Evolutionary conservation across 2,888 invertebrate genomes (phyloP), one percentile per base, ranked within the genome.

Genomic region (Megastigmus dorsalis): DNA sequence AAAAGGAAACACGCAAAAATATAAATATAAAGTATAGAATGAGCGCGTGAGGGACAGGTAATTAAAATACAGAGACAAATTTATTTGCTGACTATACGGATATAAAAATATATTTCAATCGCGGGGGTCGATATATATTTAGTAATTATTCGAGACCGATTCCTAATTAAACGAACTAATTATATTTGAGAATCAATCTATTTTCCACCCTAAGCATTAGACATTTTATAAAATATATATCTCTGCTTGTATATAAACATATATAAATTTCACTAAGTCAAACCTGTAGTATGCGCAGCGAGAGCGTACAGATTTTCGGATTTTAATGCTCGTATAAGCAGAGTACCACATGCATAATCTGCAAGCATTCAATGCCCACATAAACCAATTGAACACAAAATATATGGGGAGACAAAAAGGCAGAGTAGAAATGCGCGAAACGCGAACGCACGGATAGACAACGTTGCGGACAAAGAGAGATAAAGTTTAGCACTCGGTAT

Each of bases 331-430:
- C 41, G n/a, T n/a, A n/a, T n/a, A n/a, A 30, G 20, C 30, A 41
- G 15, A n/a, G n/a, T n/a, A n/a, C n/a, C n/a, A n/a, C n/a, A n/a
- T n/a, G n/a, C n/a, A n/a, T n/a, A n/a, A n/a, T n/a, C n/a, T n/a
- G n/a, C n/a, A n/a, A n/a, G n/a, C n/a, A n/a, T n/a, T n/a, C n/a
- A n/a, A n/a, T n/a, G n/a, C n/a, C n/a, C n/a, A n/a, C n/a, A n/a
- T n/a, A n/a, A n/a, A n/a, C n/a, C n/a, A n/a, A n/a, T n/a, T n/a
- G n/a, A n/a, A n/a, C n/a, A n/a, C n/a, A n/a, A 71, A 63, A n/a
- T n/a, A 65, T 48, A 26, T 28, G 26, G 48, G 28, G 41, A 45
- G 54, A 54, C 60, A 73, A 67, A 73, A 67, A 67, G 62, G 62
- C 28, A 55, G 36, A 65, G 65, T 23, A 18, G 26, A 73, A 26